A percentile compares a stretch with the other conserved stretches of the same genome.
Conservation (phyloP, 2,113 vertebrate genomes). For the Eulemur rufifrons region DNA sequence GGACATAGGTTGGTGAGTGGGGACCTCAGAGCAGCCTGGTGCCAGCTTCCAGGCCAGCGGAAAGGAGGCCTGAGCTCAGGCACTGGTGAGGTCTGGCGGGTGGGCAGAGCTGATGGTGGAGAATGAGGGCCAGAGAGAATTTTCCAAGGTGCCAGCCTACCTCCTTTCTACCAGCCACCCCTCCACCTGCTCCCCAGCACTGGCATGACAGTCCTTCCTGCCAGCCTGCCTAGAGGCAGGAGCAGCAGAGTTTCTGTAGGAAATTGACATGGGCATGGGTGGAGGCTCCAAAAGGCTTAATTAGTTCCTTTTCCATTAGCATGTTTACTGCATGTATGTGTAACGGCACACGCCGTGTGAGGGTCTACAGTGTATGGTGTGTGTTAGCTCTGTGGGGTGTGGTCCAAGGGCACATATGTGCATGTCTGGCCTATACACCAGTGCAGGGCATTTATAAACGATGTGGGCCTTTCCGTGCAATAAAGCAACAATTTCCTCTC, state of each 20-base stretch:
- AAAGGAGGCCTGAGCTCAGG: neutral
- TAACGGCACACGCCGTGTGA: fast-evolving
- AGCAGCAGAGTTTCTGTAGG: neutral
- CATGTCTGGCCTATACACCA: neutral
- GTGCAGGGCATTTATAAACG: neutral
- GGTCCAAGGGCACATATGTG: neutral
- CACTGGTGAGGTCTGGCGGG: no score
- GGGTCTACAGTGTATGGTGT: fast-evolving
- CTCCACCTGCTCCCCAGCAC: neutral
- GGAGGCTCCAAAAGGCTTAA: neutral
- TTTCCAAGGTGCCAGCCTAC: neutral
- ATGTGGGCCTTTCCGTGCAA: no score
- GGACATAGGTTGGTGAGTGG: neutral
- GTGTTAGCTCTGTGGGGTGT: neutral
- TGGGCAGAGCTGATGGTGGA: fast-evolving
- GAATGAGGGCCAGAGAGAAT: neutral
- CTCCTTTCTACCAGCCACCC: neutral
- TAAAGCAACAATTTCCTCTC: neutral
- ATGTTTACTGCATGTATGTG: neutral
- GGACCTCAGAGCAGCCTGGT: neutral
- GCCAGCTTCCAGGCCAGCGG: neutral
- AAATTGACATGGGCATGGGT: neutral
- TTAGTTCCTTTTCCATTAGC: neutral
- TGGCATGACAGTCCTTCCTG: neutral
- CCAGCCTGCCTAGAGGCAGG: neutral